phyloP scores from a whole-genome alignment of 2,797 vertebrate genomes.

The Gallinago stenura region DNA sequence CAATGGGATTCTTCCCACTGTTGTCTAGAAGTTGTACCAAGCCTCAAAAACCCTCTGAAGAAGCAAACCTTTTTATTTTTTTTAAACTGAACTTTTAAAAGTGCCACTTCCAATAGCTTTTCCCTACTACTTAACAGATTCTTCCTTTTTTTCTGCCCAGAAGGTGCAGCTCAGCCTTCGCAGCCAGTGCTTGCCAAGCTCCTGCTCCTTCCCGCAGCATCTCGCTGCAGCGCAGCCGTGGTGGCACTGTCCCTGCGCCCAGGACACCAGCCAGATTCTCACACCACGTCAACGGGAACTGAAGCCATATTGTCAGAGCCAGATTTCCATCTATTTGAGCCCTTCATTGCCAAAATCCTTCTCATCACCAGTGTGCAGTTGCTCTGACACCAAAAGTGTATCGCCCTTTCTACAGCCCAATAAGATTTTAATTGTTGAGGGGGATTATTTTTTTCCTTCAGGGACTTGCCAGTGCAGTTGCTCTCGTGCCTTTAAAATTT shows the following conservation, averaged over 20 bases:
- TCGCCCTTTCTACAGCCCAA: neutral
- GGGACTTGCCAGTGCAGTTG: neutral
- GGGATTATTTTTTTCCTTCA: neutral
- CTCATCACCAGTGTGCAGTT: neutral
- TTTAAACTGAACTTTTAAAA: neutral
- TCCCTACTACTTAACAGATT: neutral
- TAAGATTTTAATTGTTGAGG: neutral
- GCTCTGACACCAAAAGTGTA: neutral
- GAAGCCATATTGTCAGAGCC: neutral
- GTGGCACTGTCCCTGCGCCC: fast-evolving
- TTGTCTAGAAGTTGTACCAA: neutral
- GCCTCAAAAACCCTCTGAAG: fast-evolving
- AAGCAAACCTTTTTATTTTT: neutral
- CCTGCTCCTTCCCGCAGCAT: fast-evolving
- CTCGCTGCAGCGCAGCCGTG: fast-evolving
- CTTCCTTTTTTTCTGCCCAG: neutral
- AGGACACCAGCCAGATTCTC: neutral
- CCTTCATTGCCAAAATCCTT: neutral
- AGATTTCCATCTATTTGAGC: neutral
- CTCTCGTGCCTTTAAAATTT: neutral
- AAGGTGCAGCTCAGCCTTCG: neutral
- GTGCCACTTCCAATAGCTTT: neutral
- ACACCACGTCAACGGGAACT: fast-evolving
- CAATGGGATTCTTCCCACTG: neutral
- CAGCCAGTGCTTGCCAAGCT: neutral